Base-by-base conservation (phyloP, 2,113 vertebrate species). In the Corythornis cristatus region DNA sequence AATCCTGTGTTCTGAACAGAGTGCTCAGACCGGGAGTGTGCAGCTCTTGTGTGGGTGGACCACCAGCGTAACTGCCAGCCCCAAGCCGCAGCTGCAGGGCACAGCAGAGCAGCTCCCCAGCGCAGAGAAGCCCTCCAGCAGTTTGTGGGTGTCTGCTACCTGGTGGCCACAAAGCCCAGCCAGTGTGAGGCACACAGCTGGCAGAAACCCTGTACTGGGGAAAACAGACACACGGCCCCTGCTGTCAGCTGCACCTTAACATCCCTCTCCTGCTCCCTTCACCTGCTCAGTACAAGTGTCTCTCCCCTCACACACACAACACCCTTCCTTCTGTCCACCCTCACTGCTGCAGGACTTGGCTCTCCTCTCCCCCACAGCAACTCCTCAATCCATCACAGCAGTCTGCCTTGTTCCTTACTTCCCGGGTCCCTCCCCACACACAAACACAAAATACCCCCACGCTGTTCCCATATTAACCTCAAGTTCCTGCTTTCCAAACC, bases 401-500 rank as follows among this genome's bases (percentile, higher is more conserved):
- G 35, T 45, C 35, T 0, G 0, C 57, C 87, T 85, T 58, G 33
- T 83, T 87, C 82, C 35, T 37, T 42, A 56, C 73, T 87, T 87
- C 53, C 80, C 89, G 72, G 57, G 81, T 84, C 64, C 60, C 83
- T 70, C 72, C 64, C 33, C 71, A 42, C 45, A 48, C 53, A 81
- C 29, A 75, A 75, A 90, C 53, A 88, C 48, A 62, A 61, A 72
- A 53, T 11, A 58, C 71, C 84, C 89, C 89, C 75, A 87, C 64
- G 25, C 89, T 85, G 46, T 95, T 95, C 84, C 82, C 79, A 74
- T 76, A 57, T 50, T 89, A 94, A 91, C 95, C 92, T 95, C 7
- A 3, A 85, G 72, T 89, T 93, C 90, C 90, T 93, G 90, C 85
- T 94, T 95, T 92, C 79, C 78, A 93, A 80, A 76, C 82, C 94